These are phyloP conservation scores for Brevimyrus niger DNA, from an alignment of 2,113 vertebrate species.

Conservation along the genomic window DNA sequence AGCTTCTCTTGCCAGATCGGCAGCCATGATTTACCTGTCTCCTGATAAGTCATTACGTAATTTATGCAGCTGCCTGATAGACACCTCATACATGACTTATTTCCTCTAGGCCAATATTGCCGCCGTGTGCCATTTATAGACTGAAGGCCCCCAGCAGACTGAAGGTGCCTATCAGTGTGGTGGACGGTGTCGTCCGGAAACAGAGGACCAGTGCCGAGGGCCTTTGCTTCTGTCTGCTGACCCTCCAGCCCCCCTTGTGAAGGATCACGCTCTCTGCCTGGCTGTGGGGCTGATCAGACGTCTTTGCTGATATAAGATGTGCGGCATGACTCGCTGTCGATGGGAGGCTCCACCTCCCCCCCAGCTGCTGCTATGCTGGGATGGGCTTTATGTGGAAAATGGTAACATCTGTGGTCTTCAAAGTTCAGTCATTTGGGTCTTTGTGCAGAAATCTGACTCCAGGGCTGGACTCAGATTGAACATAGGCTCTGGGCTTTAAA, in stretches of 20 bases:
- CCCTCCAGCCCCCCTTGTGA: not conserved
- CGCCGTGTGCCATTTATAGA: not conserved
- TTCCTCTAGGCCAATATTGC: not conserved
- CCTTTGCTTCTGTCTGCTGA: slow-evolving; percentile 36
- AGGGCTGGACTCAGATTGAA: not conserved
- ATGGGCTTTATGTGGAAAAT: not conserved
- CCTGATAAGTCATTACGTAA: not conserved
- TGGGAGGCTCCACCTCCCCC: not conserved
- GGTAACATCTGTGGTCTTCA: not conserved
- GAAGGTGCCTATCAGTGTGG: not conserved
- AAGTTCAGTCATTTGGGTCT: not conserved
- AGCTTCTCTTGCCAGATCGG: slow-evolving; percentile 30
- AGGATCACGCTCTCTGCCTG: slow-evolving; percentile 32
- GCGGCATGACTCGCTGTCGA: slow-evolving; percentile 30
- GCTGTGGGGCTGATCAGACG: not conserved
- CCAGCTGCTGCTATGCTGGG: not conserved
- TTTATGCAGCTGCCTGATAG: not conserved
- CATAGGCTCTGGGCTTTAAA: not conserved
- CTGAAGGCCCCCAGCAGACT: not conserved
- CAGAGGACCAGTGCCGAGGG: not conserved
- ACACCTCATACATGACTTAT: not conserved
- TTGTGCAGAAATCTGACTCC: not conserved
- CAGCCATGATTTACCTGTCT: slow-evolving; percentile 26
- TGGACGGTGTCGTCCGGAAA: not conserved
- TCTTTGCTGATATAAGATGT: slow-evolving; percentile 4